Conservation (phyloP, 2,797 vertebrate genomes). For the Syncerus caffer region DNA sequence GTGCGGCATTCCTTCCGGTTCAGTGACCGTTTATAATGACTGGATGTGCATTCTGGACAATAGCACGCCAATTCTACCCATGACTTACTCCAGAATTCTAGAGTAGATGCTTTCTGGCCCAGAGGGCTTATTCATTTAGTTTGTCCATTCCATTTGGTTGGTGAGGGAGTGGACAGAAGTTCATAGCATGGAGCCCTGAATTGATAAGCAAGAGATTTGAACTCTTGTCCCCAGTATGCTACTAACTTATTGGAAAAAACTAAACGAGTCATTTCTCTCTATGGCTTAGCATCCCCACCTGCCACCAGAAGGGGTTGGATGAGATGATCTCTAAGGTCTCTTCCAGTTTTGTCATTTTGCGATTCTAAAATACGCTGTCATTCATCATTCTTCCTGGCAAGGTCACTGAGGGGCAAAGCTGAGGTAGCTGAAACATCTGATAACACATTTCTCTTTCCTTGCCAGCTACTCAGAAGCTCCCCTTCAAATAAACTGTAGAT, state of each 20-base stretch:
- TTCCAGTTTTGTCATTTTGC: constrained; percentile 38
- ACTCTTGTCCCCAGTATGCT: neutral
- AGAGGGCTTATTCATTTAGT: neutral
- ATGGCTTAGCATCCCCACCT: neutral
- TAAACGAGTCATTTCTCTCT: neutral
- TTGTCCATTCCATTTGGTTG: neutral
- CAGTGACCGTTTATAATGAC: neutral
- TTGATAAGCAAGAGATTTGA: neutral
- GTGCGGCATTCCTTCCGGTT: neutral
- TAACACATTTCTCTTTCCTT: neutral
- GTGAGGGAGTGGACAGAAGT: fast-evolving
- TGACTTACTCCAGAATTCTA: neutral
- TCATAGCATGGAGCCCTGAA: neutral
- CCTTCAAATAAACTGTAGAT: neutral
- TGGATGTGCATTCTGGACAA: neutral
- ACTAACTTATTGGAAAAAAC: neutral
- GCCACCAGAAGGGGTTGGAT: neutral
- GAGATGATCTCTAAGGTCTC: neutral
- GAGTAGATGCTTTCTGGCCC: neutral
- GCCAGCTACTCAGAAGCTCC: neutral
- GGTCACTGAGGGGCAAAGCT: neutral
- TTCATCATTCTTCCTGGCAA: constrained; percentile 21
- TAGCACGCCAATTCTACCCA: neutral
- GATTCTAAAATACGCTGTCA: constrained; percentile 6
- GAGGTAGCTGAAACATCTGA: neutral